Base-by-base conservation (phyloP, 1,140 invertebrate species). In the Saccostrea cuccullata region DNA sequence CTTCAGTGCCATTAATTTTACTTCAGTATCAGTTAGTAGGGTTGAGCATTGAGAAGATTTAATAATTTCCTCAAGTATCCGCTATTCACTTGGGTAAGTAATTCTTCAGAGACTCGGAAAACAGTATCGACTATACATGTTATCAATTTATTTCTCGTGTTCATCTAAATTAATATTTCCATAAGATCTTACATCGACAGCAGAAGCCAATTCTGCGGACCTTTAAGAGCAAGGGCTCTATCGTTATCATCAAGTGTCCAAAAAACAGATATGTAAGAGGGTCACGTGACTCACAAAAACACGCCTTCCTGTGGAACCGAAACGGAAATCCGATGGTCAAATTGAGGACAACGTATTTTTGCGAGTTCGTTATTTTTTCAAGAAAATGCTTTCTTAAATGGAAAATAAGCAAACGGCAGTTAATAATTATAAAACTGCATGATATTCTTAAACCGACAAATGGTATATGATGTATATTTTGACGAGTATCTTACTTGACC, bases 121-220 rank as follows among this genome's bases (percentile, higher is more conserved):
- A 30, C 70, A 30, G 30, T 36, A 77, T 77, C 70, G 70, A 77
- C 70, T 26, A n/a, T 73, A 30, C 70, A 77, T 77, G 70, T 77
- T 77, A 77, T 77, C 70, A 77, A 77, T 77, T 77, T 77, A 36
- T 77, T 77, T 77, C 70, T 77, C 70, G 70, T 77, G 70, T 77
- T 77, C 70, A 77, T 77, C 70, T 77, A 36, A 77, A 77, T 77
- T 77, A 36, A 77, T 77, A 77, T 77, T 77, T 77, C 70, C 70
- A 77, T 36, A 77, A 77, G 70, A 77, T 36, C 70, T 77, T 30
- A 30, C 70, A 77, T 77, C 26, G 70, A 36, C 70, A 77, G 70
- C 30, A 77, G 70, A 77, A 77, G 58, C 58, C 15, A 64, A n/a
- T 20, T n/a, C 58, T 20, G 58, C n/a, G n/a, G 58, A 64, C 58